phyloP scores from a whole-genome alignment of 2,113 vertebrate genomes.

The Pionites leucogaster region DNA sequence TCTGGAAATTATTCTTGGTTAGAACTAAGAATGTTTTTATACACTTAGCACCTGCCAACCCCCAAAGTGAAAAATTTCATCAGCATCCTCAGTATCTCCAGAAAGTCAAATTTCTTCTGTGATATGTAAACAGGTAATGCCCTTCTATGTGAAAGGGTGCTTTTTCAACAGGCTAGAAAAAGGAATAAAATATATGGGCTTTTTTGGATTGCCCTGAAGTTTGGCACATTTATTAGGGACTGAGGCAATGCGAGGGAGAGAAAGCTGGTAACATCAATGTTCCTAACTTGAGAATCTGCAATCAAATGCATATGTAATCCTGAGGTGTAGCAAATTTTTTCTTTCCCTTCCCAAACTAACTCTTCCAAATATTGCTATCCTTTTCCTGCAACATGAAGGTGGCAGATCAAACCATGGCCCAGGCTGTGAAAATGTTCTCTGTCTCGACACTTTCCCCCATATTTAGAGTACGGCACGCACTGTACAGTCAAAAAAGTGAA shows the following conservation, averaged over 20 bases:
- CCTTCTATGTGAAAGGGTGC: not conserved
- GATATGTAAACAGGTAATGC: not conserved
- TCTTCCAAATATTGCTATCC: not conserved
- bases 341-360: not conserved
- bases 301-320: not conserved
- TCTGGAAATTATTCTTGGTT: not conserved
- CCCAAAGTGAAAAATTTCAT: not conserved
- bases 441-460: not conserved
- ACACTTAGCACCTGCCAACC: not conserved
- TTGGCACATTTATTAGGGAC: not conserved
- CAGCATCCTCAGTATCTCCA: not conserved
- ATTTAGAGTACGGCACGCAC: not conserved
- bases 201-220: not conserved
- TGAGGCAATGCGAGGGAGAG: not conserved
- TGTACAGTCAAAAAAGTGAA: not conserved
- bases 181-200: not conserved
- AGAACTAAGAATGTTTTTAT: not conserved
- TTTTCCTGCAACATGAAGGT: not conserved
- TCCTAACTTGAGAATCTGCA: not conserved
- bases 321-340: not conserved
- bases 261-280: not conserved
- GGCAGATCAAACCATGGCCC: not conserved
- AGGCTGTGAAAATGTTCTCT: not conserved
- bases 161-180: not conserved
- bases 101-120: not conserved